Base-by-base conservation (phyloP, 2,113 vertebrate species). In the Passer montanus region DNA sequence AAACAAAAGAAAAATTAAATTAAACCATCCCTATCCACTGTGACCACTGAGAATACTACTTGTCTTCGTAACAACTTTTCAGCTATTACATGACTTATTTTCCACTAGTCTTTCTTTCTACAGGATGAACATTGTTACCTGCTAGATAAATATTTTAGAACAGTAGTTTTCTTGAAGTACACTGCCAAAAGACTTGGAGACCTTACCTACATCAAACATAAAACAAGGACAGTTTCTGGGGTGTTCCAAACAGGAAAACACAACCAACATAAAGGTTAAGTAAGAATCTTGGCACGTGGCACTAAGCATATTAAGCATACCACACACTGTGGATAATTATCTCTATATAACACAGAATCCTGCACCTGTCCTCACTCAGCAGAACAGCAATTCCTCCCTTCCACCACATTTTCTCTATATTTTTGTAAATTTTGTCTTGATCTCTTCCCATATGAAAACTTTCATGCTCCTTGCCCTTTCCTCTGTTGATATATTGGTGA, bases 1-100 rank as follows among this genome's bases (percentile, higher is more conserved):
- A 43, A 50, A 22, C 3, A 9, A n/a, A 37, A 59, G 15, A 55
- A 50, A 13, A 7, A 3, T 5, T 58, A 23, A 62, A 2, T 13
- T 2, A 66, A 87, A 87, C 31, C 18, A 39, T 35, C 27, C 16
- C 13, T 52, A 41, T 10, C n/a, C 31, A 70, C 14, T 2, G 1
- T 15, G 9, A 69, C 11, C 35, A 59, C 0, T 31, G 17, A 75
- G 15, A 80, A 37, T 9, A 52, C 6, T 4, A 28, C 21, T 52
- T 3, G 5, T 53, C 27, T 47, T 56, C 30, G 27, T 5, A 74
- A 33, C 8, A 30, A 37, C 2, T 6, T 74, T 49, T 70, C 17
- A 35, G 2, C 8, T 37, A 31, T 5, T 66, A 58, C 3, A 10
- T 0, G 2, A 59, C 30, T 0, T 22, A 23, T 8, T 64, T 89